phyloP scores from a whole-genome alignment of 1,140 invertebrate genomes.

The Drosophila mauritiana region DNA sequence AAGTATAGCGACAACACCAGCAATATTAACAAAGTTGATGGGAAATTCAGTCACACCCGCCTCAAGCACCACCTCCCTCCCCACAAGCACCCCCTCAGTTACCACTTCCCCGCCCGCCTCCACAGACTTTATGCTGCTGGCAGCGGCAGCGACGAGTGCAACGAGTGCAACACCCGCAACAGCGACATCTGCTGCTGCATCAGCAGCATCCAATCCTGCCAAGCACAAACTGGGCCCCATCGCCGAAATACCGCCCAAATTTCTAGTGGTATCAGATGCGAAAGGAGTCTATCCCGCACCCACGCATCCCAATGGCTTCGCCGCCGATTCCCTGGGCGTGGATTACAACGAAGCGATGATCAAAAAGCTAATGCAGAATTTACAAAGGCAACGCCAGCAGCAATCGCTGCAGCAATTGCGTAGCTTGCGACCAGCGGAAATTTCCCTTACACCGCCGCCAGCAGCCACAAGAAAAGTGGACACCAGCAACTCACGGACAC shows the following conservation, averaged over 20 bases:
- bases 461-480: constrained; percentile 70
- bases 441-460: constrained; percentile 76
- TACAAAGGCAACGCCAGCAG: constrained; percentile 4
- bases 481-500: constrained; percentile 55
- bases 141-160: constrained; percentile 8
- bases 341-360: not conserved
- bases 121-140: constrained; percentile 23
- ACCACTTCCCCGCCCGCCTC: not conserved
- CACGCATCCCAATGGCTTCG: constrained; percentile 1
- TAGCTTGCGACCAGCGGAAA: constrained; percentile 15
- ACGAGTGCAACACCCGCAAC: not conserved
- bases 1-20: constrained; percentile 5
- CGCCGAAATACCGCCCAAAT: constrained; percentile 45
- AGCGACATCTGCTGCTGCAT: constrained; percentile 6
- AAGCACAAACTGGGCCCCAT: constrained; percentile 58
- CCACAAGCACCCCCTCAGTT: not conserved
- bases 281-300: constrained; percentile 8
- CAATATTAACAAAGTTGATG: constrained; percentile 23
- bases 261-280: constrained; percentile 34
- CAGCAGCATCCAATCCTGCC: constrained; percentile 32
- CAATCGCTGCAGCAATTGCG: not conserved
- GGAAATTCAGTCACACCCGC: not conserved
- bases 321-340: not conserved
- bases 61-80: not conserved
- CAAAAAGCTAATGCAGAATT: not conserved